A percentile compares a stretch with the other conserved stretches of the same genome.
Evolutionary conservation across 2,888 invertebrate species (phyloP).

Genomic region (Subacronicta megacephala): DNA sequence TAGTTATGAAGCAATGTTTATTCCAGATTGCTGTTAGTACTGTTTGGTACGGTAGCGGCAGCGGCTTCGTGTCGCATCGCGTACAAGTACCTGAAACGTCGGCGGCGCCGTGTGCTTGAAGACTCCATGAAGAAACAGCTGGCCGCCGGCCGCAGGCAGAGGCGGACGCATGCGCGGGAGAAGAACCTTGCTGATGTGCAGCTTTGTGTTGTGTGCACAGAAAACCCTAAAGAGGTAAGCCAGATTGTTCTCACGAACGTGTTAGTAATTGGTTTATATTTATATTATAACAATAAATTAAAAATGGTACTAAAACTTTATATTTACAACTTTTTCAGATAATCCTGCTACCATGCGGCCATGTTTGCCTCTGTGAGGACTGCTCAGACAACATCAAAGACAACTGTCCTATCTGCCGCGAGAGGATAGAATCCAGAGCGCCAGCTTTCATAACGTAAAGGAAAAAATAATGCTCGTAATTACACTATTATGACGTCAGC

Average conservation of each 20-base stretch:
- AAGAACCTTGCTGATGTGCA: slow-evolving; percentile 91
- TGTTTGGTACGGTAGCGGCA: slow-evolving; percentile 89
- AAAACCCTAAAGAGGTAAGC: slow-evolving; percentile 94
- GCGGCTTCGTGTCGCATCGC: slow-evolving; percentile 86
- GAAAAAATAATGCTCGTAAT: slow-evolving; percentile 3
- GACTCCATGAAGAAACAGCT: slow-evolving; percentile 90
- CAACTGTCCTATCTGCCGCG: slow-evolving; percentile 95
- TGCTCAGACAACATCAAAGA: slow-evolving; percentile 93
- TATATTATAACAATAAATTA: background rate
- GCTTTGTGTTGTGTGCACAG: slow-evolving; percentile 95
- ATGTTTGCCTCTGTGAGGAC: slow-evolving; percentile 96
- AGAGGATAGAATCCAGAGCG: slow-evolving; percentile 91
- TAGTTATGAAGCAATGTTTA: background rate
- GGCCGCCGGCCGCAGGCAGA: slow-evolving; percentile 91
- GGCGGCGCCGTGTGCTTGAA: slow-evolving; percentile 87
- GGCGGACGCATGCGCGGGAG: slow-evolving; percentile 91
- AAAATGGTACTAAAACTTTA: background rate
- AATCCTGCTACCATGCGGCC: slow-evolving; percentile 96
- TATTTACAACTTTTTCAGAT: slow-evolving; percentile 84
- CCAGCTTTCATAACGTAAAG: slow-evolving; percentile 94
- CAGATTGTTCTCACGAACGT: too few relatives aligned
- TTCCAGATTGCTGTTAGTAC: slow-evolving; percentile 85
- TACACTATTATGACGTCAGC: background rate
- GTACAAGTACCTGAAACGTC: slow-evolving; percentile 85
- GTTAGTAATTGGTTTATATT: too few relatives aligned